These are phyloP conservation scores for Crepidodera aurea DNA, from an alignment of 2,888 invertebrate species.

Conservation along the genomic window DNA sequence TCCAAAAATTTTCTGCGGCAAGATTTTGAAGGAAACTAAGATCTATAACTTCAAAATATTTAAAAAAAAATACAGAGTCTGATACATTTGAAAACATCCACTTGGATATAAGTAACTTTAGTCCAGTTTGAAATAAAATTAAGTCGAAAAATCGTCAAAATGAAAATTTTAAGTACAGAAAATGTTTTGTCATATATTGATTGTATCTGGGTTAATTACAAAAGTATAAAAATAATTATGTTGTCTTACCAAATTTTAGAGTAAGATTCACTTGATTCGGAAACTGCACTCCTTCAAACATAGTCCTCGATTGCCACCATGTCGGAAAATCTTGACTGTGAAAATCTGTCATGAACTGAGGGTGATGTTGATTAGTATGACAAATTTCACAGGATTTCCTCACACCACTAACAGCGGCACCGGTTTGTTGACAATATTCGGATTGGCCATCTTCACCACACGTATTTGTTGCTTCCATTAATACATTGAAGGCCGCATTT, in stretches of 20 bases:
- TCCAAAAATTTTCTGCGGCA: too few species aligned
- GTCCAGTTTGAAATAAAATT: too few species aligned
- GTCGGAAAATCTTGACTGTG: slow-evolving; percentile 90
- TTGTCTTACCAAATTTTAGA: slow-evolving; percentile 49
- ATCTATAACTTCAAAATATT: too few species aligned
- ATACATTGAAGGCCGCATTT: slow-evolving; percentile 91
- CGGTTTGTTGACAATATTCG: slow-evolving; percentile 90
- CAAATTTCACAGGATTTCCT: slow-evolving; percentile 84
- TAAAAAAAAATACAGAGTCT: too few species aligned
- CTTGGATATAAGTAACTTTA: too few species aligned
- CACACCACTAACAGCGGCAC: slow-evolving; percentile 71
- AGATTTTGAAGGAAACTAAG: too few species aligned
- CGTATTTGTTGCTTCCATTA: slow-evolving; percentile 94
- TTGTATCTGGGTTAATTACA: too few species aligned
- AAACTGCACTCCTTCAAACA: slow-evolving; percentile 91
- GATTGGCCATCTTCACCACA: slow-evolving; percentile 85
- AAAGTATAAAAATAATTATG: too few species aligned
- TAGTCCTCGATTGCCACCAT: slow-evolving; percentile 99
- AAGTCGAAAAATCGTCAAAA: too few species aligned
- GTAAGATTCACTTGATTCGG: slow-evolving; percentile 89
- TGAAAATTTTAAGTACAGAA: too few species aligned
- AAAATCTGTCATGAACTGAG: slow-evolving; percentile 86
- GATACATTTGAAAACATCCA: too few species aligned
- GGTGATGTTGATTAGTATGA: slow-evolving; percentile 72
- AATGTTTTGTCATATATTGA: too few species aligned